A percentile compares a stretch with the other conserved stretches of the same genome.
These are phyloP conservation scores for Sorex araneus DNA, from an alignment of 2,113 vertebrate genomes.

Conservation along the genomic window DNA sequence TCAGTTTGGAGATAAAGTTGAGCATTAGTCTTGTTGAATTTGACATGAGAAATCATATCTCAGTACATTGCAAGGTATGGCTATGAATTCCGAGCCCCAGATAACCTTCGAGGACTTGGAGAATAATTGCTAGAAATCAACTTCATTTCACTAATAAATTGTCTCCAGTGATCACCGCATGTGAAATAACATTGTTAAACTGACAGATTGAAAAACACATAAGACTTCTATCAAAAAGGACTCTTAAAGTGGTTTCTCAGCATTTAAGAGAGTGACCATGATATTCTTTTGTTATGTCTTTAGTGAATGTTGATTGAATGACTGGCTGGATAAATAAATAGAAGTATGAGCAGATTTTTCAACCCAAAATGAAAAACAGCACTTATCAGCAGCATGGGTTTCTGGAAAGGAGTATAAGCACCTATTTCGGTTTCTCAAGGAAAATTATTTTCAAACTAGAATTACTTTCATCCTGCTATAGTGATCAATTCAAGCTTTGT, in stretches of 20 bases:
- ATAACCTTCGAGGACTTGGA: neutral
- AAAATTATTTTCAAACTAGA: slow-evolving; percentile 29
- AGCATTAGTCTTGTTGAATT: slow-evolving; percentile 47
- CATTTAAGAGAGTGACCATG: neutral
- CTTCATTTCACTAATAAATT: slow-evolving; percentile 17
- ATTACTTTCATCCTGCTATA: neutral
- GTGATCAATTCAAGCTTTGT: neutral
- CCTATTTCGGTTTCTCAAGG: neutral
- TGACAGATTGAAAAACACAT: neutral
- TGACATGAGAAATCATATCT: neutral
- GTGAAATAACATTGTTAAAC: neutral
- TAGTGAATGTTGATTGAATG: neutral
- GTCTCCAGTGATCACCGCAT: neutral
- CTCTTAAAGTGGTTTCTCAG: neutral
- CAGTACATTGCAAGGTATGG: neutral
- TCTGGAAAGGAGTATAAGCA: neutral
- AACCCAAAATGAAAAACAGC: neutral
- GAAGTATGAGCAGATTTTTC: neutral
- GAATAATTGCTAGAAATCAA: neutral
- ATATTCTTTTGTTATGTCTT: neutral
- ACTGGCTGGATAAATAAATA: neutral
- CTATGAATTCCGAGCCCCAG: neutral
- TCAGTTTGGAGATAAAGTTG: slow-evolving; percentile 2
- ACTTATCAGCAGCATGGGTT: neutral
- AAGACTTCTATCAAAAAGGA: slow-evolving; percentile 16